A percentile compares a stretch with the other conserved stretches of the same genome.
Conservation (phyloP, 1,140 invertebrate genomes). For the Eupeodes corollae region DNA sequence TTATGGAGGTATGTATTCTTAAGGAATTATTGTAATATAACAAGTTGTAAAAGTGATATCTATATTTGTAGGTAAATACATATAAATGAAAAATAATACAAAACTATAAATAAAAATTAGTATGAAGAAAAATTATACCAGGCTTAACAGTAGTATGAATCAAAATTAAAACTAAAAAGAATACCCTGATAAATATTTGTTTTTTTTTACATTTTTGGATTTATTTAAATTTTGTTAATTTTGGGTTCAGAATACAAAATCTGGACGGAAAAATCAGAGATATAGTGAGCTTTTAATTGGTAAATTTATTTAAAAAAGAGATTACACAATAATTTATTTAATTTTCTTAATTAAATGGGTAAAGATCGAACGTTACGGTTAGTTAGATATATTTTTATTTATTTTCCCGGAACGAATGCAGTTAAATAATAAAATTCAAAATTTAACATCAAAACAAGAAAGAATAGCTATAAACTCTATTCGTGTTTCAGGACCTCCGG, state of each 20-base stretch:
- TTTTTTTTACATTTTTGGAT: neutral
- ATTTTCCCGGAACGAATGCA: neutral
- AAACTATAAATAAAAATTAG: too few relatives aligned
- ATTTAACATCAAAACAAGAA: neutral
- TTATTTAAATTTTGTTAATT: neutral
- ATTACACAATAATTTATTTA: too few relatives aligned
- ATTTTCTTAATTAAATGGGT: too few relatives aligned
- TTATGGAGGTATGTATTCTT: conserved; percentile 79
- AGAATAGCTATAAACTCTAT: conserved; percentile 3
- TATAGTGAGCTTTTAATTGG: too few relatives aligned
- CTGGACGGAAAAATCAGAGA: too few relatives aligned
- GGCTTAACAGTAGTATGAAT: neutral
- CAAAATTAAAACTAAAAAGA: neutral
- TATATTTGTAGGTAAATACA: too few relatives aligned
- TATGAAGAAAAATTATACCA: neutral
- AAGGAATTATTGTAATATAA: too few relatives aligned
- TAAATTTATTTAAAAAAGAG: too few relatives aligned
- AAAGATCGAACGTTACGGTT: neutral
- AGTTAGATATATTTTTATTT: conserved; percentile 1
- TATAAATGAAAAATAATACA: too few relatives aligned
- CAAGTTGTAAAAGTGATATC: too few relatives aligned
- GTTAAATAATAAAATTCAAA: too few relatives aligned
- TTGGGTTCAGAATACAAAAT: too few relatives aligned
- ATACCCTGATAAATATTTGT: neutral
- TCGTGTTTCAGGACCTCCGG: conserved; percentile 76